A percentile compares a stretch with the other conserved stretches of the same genome.
Conservation (phyloP, 2,113 vertebrate species). For the Sterna hirundo region DNA sequence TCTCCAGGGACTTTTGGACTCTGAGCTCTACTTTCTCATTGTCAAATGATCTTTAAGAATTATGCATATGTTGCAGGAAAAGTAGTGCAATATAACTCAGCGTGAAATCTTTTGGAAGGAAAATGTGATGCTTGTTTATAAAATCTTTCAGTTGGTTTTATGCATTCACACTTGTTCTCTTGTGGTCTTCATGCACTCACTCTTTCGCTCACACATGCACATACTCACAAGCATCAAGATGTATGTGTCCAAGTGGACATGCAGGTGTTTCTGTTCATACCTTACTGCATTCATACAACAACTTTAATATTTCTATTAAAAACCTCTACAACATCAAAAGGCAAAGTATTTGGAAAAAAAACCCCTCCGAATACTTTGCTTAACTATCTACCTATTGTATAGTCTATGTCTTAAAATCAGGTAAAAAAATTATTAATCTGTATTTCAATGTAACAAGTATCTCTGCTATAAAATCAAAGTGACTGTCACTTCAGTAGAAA, state of each 20-base stretch:
- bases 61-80: neutral
- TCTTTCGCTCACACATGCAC: neutral
- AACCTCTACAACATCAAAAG: neutral
- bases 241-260: neutral
- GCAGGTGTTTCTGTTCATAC: neutral
- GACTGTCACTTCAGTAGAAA: neutral
- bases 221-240: neutral
- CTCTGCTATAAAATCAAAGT: neutral
- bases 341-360: neutral
- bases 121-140: neutral
- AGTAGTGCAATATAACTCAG: neutral
- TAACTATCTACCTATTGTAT: neutral
- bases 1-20: neutral
- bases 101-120: neutral
- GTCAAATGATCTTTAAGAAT: neutral
- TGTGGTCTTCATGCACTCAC: neutral
- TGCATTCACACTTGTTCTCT: neutral
- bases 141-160: neutral
- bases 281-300: neutral
- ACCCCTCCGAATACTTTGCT: neutral
- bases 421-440: neutral
- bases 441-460: neutral
- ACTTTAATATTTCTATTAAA: neutral
- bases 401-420: neutral
- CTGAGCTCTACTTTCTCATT: neutral